These are phyloP conservation scores for Pseudochaenichthys georgianus DNA, from an alignment of 2,797 vertebrate genomes.

Conservation along the genomic window DNA sequence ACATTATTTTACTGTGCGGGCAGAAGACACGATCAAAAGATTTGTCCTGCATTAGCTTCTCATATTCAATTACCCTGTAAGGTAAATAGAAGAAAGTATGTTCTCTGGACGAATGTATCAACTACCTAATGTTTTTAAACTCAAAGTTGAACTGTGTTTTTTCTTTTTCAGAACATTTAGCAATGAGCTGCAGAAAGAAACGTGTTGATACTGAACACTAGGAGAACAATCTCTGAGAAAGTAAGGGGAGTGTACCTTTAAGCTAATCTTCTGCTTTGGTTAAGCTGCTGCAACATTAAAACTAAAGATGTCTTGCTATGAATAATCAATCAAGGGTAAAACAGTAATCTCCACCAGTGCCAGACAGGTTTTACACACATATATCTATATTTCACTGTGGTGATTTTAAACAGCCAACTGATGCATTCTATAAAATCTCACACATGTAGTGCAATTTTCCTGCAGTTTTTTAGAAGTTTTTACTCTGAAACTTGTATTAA, in stretches of 20 bases:
- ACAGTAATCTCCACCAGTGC: conserved; percentile 37
- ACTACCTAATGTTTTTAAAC: conserved; percentile 5
- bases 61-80: not conserved
- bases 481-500: conserved; percentile 68
- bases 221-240: not conserved
- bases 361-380: conserved; percentile 27
- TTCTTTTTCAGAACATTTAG: not conserved
- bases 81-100: not conserved
- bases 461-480: conserved; percentile 69
- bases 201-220: not conserved
- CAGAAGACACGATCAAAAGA: not conserved
- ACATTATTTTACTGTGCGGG: conserved; percentile 1
- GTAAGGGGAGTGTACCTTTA: conserved; percentile 2
- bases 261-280: conserved; percentile 26
- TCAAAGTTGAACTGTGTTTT: not conserved
- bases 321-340: conserved; percentile 51
- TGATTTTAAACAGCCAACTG: conserved; percentile 5
- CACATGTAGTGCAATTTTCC: conserved; percentile 33
- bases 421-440: not conserved
- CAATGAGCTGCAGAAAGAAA: not conserved
- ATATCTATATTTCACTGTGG: conserved; percentile 25
- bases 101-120: not conserved
- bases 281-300: conserved; percentile 28
- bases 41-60: not conserved
- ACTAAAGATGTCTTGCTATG: conserved; percentile 28